These are phyloP conservation scores for Micrasema minimum DNA, from an alignment of 1,140 invertebrate species.

Conservation along the genomic window DNA sequence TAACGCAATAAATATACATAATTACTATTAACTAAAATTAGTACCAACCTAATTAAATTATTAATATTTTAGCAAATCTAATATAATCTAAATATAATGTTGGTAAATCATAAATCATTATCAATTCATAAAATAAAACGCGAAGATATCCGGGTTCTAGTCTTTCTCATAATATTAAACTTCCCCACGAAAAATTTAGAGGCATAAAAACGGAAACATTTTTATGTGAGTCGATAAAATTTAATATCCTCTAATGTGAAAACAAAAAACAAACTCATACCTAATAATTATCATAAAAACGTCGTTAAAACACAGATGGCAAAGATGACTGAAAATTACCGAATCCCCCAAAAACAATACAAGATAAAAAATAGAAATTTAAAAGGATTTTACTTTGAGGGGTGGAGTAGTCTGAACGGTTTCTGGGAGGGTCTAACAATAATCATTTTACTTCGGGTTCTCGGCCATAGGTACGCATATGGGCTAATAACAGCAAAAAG, in stretches of 20 bases:
- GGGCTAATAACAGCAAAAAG: slow-evolving; percentile 40
- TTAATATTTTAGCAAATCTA: too few relatives aligned
- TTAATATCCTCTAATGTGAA: slow-evolving; percentile 20
- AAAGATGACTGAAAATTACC: slow-evolving; percentile 37
- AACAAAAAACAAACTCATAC: slow-evolving; percentile 12
- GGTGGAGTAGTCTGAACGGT: slow-evolving; percentile 45
- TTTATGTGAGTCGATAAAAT: slow-evolving; percentile 26
- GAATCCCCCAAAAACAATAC: slow-evolving; percentile 37
- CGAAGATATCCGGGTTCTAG: too few relatives aligned
- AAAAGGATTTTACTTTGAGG: slow-evolving; percentile 45
- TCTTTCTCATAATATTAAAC: too few relatives aligned
- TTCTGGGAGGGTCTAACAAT: slow-evolving; percentile 45
- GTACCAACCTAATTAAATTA: too few relatives aligned
- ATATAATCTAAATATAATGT: too few relatives aligned
- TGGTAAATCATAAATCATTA: too few relatives aligned
- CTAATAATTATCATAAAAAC: slow-evolving; percentile 32
- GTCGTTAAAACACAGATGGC: slow-evolving; percentile 41
- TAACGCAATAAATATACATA: too few relatives aligned
- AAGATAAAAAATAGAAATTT: slow-evolving; percentile 34
- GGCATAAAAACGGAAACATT: slow-evolving; percentile 15
- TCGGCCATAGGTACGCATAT: too few relatives aligned
- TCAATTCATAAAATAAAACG: too few relatives aligned
- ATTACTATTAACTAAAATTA: too few relatives aligned
- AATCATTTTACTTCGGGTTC: slow-evolving; percentile 39
- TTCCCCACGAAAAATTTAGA: background rate